These are phyloP conservation scores for Melanchra persicariae DNA, from an alignment of 2,888 invertebrate genomes.

Conservation along the genomic window DNA sequence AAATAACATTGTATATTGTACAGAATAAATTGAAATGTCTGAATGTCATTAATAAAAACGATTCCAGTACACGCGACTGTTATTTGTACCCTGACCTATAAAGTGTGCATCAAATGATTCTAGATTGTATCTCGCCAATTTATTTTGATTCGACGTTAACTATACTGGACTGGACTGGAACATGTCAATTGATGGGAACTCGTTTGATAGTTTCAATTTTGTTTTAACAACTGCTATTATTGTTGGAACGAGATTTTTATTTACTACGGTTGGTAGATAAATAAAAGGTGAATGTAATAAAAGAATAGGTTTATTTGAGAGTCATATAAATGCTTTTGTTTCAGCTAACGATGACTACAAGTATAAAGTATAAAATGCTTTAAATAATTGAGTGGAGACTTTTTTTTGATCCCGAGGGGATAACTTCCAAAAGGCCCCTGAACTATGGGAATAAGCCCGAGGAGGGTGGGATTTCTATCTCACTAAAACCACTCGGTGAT, in stretches of 20 bases:
- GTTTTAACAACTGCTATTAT: conserved; percentile 12
- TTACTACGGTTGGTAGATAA: neutral
- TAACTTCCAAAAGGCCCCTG: too few relatives aligned
- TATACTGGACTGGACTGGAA: conserved; percentile 1
- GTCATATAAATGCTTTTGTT: neutral
- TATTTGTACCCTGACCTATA: conserved; percentile 41
- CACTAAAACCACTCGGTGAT: too few relatives aligned
- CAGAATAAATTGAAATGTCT: conserved; percentile 84
- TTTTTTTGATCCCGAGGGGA: too few relatives aligned
- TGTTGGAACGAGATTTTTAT: conserved; percentile 10
- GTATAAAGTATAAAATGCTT: too few relatives aligned
- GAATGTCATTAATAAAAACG: conserved; percentile 77
- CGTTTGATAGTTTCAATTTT: conserved; percentile 43
- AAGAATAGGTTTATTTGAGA: neutral
- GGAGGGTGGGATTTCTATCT: too few relatives aligned
- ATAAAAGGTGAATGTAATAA: neutral
- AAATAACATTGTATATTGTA: conserved; percentile 79
- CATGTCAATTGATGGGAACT: conserved; percentile 13
- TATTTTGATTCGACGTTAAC: conserved; percentile 39
- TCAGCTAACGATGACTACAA: too few relatives aligned
- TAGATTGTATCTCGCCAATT: conserved; percentile 40
- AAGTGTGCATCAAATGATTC: conserved; percentile 20
- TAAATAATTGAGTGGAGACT: too few relatives aligned
- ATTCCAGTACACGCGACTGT: conserved; percentile 53
- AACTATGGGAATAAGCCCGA: too few relatives aligned